These are phyloP conservation scores for Intellagama lesueurii DNA, from an alignment of 2,797 vertebrate genomes.

Conservation along the genomic window DNA sequence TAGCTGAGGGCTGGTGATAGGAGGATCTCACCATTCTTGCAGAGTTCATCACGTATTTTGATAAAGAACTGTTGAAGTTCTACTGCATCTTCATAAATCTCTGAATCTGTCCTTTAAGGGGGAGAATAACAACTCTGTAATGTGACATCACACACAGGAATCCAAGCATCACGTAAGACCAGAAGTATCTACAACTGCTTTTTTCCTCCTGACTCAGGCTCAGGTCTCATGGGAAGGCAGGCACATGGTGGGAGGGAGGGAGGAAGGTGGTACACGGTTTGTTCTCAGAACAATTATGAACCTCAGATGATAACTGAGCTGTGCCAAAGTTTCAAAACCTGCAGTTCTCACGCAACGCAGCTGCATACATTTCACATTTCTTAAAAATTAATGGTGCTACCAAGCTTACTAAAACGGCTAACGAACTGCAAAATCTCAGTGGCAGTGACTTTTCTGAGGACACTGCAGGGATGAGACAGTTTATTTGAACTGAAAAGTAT, in stretches of 20 bases:
- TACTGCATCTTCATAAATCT: slow-evolving; percentile 98
- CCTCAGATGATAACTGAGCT: neutral
- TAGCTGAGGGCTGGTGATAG: slow-evolving; percentile 96
- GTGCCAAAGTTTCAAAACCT: neutral
- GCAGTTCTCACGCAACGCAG: neutral
- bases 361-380: neutral
- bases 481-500: neutral
- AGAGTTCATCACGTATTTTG: slow-evolving; percentile 96
- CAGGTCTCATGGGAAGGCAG: neutral
- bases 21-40: slow-evolving; percentile 98
- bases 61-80: slow-evolving; percentile 99
- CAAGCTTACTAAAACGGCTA: neutral
- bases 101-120: slow-evolving; percentile 89
- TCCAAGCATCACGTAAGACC: neutral
- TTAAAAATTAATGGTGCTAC: neutral
- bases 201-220: neutral
- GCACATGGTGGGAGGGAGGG: neutral
- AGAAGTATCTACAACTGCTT: neutral
- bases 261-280: neutral
- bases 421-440: neutral
- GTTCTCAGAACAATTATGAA: neutral
- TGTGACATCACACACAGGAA: neutral
- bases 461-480: neutral
- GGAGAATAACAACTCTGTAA: neutral
- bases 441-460: neutral